Conservation (phyloP, 2,797 vertebrate genomes). For the Eulemur albifrons region DNA sequence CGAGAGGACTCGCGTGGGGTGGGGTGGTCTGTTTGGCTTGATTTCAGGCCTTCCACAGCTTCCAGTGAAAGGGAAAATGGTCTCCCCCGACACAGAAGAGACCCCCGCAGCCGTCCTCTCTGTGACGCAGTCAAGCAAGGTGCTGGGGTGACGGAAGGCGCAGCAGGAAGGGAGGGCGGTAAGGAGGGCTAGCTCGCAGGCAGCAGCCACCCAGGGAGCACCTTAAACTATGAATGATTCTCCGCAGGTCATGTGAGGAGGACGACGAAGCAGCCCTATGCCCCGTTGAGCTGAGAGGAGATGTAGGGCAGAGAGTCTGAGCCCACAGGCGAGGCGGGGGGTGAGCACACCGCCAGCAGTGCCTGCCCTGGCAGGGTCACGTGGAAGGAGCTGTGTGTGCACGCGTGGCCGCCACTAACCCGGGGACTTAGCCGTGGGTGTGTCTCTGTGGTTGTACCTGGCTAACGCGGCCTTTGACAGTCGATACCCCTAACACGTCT, state of each 20-base stretch:
- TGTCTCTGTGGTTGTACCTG: slow-evolving; percentile 73
- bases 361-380: slow-evolving; percentile 57
- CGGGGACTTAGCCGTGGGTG: slow-evolving; percentile 19
- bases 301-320: slow-evolving; percentile 93
- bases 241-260: slow-evolving; percentile 95
- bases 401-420: slow-evolving; percentile 82
- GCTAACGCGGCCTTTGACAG: slow-evolving; percentile 72
- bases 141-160: neutral
- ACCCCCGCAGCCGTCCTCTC: neutral
- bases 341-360: slow-evolving; percentile 84
- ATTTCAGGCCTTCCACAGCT: neutral
- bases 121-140: neutral
- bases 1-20: rapidly evolving
- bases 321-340: slow-evolving; percentile 82
- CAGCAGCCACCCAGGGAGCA: slow-evolving; percentile 5
- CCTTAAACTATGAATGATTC: slow-evolving; percentile 84
- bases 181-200: neutral
- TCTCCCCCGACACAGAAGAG: neutral
- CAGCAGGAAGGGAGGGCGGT: neutral
- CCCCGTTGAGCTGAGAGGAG: slow-evolving; percentile 91
- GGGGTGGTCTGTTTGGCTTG: neutral
- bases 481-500: slow-evolving; percentile 80
- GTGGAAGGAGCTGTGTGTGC: slow-evolving; percentile 73
- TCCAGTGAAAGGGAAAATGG: neutral
- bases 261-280: slow-evolving; percentile 90